Conservation (phyloP, 2,797 vertebrate species). For the Myotis planiceps region DNA sequence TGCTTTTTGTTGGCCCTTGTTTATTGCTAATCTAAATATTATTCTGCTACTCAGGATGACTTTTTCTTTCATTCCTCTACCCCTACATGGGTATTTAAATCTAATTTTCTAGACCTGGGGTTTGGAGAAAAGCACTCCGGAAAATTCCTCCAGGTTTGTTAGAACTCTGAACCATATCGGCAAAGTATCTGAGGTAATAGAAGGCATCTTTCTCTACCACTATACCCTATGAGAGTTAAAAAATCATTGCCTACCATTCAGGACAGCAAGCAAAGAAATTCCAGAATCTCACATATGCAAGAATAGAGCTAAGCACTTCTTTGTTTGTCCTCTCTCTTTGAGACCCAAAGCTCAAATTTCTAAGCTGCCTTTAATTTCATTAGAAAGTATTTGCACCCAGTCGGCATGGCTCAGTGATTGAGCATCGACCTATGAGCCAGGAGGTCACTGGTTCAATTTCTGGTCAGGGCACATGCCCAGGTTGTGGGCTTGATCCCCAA, state of each 20-base stretch:
- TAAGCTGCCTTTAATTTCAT: neutral
- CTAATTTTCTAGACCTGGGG: neutral
- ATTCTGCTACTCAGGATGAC: neutral
- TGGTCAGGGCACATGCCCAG: no score
- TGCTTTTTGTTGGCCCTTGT: neutral
- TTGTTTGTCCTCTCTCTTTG: neutral
- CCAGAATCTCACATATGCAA: neutral
- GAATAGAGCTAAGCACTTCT: neutral
- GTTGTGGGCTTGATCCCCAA: no score
- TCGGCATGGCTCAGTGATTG: no score
- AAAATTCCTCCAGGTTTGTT: neutral
- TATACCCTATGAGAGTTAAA: neutral
- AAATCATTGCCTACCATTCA: neutral
- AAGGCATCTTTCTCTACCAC: neutral
- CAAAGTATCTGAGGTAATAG: neutral
- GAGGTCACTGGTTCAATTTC: no score
- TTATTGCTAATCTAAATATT: neutral
- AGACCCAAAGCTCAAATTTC: neutral
- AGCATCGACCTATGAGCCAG: no score
- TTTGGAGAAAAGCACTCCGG: neutral
- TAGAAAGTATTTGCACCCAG: neutral
- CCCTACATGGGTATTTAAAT: neutral
- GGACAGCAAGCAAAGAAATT: neutral
- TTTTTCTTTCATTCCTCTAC: neutral
- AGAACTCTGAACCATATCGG: neutral